A percentile compares a stretch with the other conserved stretches of the same genome.
phyloP scores from a whole-genome alignment of 1,140 invertebrate species.

The Hyles vespertilio region DNA sequence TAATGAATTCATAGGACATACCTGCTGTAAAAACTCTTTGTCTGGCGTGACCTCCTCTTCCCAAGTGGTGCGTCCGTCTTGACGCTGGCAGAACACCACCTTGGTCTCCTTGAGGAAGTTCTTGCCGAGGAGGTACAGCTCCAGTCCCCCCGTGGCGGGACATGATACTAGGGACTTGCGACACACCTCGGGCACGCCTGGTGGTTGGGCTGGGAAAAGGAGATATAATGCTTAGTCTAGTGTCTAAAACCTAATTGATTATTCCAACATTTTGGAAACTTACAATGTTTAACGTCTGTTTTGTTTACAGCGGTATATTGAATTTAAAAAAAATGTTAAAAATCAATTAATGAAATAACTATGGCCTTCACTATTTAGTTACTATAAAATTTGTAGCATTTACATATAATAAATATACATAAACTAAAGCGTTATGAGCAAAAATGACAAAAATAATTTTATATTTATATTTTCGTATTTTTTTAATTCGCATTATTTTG shows the following conservation, averaged over 20 bases:
- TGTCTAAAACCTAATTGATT: neutral
- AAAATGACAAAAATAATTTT: too few relatives aligned
- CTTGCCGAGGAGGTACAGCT: conserved; percentile 96
- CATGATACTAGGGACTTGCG: conserved; percentile 92
- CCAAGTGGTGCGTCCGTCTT: conserved; percentile 79
- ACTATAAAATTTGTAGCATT: too few relatives aligned
- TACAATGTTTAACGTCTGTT: too few relatives aligned
- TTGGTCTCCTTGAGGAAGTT: conserved; percentile 97
- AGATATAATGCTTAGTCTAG: neutral
- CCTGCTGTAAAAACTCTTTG: conserved; percentile 90
- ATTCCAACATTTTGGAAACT: too few relatives aligned
- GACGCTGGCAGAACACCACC: conserved; percentile 88
- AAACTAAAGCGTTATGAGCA: too few relatives aligned
- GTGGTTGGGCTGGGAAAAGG: conserved; percentile 87
- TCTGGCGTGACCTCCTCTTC: conserved; percentile 86
- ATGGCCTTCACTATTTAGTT: too few relatives aligned
- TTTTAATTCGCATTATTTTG: too few relatives aligned
- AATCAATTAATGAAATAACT: too few relatives aligned
- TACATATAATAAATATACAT: too few relatives aligned
- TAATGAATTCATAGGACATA: conserved; percentile 46
- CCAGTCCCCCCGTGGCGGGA: conserved; percentile 87
- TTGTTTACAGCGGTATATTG: too few relatives aligned
- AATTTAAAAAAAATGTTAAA: too few relatives aligned
- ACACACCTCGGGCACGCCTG: conserved; percentile 96
- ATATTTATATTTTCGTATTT: too few relatives aligned